Percentiles rank a stretch among this genome's conserved stretches.
Evolutionary conservation across 64 coral and sea anemone species (phyloP).

Genomic region (Actinia tenebrosa): DNA sequence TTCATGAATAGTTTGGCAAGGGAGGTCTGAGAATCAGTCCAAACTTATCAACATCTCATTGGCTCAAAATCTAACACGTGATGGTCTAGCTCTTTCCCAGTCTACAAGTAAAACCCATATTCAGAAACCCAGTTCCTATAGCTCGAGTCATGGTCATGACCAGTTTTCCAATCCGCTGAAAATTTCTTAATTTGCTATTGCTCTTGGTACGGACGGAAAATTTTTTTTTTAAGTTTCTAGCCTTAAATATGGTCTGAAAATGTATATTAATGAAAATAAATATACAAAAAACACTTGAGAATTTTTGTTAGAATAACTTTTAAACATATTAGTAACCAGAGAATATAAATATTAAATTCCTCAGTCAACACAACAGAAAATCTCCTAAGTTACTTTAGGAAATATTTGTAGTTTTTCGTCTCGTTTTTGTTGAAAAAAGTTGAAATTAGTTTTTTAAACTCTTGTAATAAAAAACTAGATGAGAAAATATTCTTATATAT

Average conservation of each 20-base stretch:
- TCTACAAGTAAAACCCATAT: background rate
- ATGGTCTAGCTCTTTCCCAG: background rate
- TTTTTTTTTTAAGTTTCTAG: background rate
- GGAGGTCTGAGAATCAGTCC: no score
- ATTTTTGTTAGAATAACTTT: no score
- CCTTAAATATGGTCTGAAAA: no score
- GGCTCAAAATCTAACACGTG: background rate
- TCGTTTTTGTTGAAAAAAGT: background rate
- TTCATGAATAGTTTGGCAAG: no score
- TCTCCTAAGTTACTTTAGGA: background rate
- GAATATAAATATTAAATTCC: background rate
- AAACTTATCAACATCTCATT: background rate
- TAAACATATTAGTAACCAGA: background rate
- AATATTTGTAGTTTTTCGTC: background rate
- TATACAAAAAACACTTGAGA: background rate
- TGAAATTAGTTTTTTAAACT: background rate
- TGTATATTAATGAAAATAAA: background rate
- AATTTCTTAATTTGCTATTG: background rate
- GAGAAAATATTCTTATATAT: background rate
- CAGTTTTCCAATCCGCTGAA: background rate
- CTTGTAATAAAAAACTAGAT: conserved; percentile 20
- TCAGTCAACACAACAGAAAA: background rate
- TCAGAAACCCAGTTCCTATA: background rate
- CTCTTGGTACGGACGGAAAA: background rate
- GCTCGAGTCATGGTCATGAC: background rate